These are phyloP conservation scores for Euglossa dilemma DNA, from an alignment of 1,140 invertebrate species.

Conservation along the genomic window DNA sequence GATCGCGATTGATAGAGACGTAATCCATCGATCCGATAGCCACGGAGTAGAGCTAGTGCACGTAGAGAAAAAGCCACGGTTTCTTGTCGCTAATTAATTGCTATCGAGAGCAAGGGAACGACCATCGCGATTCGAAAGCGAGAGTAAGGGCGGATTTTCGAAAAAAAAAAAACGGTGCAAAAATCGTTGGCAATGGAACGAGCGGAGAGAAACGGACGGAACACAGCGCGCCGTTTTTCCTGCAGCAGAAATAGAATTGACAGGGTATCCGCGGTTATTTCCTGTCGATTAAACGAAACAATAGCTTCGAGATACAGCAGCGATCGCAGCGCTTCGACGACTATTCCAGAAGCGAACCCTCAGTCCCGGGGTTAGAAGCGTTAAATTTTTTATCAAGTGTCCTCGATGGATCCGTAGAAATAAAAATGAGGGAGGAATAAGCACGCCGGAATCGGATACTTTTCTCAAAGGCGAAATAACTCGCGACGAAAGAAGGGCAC, in stretches of 20 bases:
- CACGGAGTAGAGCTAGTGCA: neutral
- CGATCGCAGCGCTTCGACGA: neutral
- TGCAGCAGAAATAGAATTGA: constrained; percentile 11
- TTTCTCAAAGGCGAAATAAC: constrained; percentile 4
- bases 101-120: constrained; percentile 2
- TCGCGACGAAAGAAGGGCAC: neutral
- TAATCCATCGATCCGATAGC: neutral
- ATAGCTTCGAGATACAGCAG: constrained; percentile 2
- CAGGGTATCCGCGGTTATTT: constrained; percentile 13
- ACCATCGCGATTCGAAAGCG: neutral
- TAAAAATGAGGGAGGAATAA: neutral
- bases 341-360: neutral
- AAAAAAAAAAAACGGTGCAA: neutral
- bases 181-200: neutral
- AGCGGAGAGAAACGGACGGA: neutral
- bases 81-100: constrained; percentile 15
- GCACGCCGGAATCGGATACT: neutral
- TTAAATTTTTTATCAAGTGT: constrained; percentile 32
- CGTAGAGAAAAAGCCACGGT: neutral
- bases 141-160: neutral
- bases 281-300: constrained; percentile 42
- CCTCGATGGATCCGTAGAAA: neutral
- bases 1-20: neutral
- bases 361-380: neutral
- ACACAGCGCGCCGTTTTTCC: too few relatives aligned